Percentiles rank a stretch among this genome's conserved stretches.
Conservation (phyloP, 2,113 vertebrate genomes). For the Elephas maximus region DNA sequence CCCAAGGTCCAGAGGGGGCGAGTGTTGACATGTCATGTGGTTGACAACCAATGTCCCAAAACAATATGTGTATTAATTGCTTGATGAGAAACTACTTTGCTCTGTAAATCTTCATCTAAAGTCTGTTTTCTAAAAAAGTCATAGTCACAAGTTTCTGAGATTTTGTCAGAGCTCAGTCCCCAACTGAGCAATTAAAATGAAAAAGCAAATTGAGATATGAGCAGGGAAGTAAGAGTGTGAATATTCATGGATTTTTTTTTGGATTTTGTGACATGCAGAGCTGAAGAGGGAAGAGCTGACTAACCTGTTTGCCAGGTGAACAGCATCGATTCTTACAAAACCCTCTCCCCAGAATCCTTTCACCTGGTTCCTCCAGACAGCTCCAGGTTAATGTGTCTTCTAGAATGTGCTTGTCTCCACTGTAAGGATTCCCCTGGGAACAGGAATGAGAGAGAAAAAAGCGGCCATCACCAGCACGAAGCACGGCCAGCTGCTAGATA, state of each 20-base stretch:
- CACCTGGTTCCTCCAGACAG: background rate
- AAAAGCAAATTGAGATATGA: background rate
- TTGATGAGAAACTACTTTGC: no score
- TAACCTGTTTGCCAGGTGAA: background rate
- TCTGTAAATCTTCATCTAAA: background rate
- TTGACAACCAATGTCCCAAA: no score
- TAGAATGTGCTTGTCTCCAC: background rate
- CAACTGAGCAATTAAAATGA: background rate
- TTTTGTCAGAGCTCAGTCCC: background rate
- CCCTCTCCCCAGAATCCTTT: background rate
- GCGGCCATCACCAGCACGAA: rapidly evolving
- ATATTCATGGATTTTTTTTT: rapidly evolving
- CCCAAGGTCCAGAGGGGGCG: no score
- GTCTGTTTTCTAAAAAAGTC: background rate
- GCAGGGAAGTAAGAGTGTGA: background rate
- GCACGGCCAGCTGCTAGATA: background rate
- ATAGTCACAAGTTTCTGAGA: background rate
- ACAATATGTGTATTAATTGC: no score
- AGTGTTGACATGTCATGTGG: no score
- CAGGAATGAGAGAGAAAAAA: background rate
- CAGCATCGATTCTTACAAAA: background rate
- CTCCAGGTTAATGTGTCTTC: background rate
- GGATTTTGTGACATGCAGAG: background rate
- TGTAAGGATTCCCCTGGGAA: background rate
- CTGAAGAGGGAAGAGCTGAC: background rate